Base-by-base conservation (phyloP, 2,113 vertebrate genomes). In the Nicator chloris region DNA sequence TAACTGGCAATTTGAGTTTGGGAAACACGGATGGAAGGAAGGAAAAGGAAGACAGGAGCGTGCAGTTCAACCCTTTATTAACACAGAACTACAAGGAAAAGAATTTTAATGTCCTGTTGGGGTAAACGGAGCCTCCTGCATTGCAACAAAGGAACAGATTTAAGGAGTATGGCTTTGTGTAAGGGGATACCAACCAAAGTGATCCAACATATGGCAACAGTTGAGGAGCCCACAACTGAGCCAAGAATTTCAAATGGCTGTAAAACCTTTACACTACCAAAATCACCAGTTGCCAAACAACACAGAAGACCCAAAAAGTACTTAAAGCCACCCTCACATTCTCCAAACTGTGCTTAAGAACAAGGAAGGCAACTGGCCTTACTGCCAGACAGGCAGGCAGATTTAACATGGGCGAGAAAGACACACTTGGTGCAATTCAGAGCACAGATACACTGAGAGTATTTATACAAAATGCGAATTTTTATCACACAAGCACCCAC, bases 231-330 rank as follows among this genome's bases (percentile, higher is more conserved):
- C 75, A 78, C 56, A 88, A 59, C 64, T 79, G 85, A 92, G 85
- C 35, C 92, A 96, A 92, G 90, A 92, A 91, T 92, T 95, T 86
- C 90, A 88, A 96, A 59, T 47, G 73, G 44, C 21, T 88, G 33
- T 47, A 88, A 96, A 82, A 59, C 54, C 59, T 92, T 92, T 66
- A 78, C 31, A 30, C 39, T 78, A 77, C 57, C 69, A 92, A 92
- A 93, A 44, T 27, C 44, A 92, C 20, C 79, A 81, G 53, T 4
- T 88, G 65, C 54, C 27, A 60, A 76, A 80, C 75, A 91, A 54
- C 68, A 37, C 10, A 42, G 49, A 79, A 65, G n/a, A 86, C 31
- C 47, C 26, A 39, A 82, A 54, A 6, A 61, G 35, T n/a, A 49
- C 56, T 68, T 61, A 72, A 64, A 89, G 61, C 35, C 63, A 86